phyloP scores from a whole-genome alignment of 2,113 vertebrate genomes.

The Thalassarche chlororhynchos region DNA sequence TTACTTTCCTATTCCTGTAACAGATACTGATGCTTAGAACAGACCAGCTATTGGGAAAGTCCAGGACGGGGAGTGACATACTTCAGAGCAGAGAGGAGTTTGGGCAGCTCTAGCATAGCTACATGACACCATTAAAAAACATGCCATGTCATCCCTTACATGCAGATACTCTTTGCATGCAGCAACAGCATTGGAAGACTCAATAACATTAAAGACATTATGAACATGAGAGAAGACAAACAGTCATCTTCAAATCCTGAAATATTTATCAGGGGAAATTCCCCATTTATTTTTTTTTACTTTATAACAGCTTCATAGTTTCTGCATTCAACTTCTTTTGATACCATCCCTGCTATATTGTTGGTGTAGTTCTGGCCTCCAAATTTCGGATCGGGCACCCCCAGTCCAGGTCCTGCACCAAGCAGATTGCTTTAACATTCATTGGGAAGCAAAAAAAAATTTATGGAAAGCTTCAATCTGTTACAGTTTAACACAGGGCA shows the following conservation, averaged over 20 bases:
- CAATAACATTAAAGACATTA: not conserved
- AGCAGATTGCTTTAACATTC: not conserved
- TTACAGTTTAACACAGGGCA: not conserved
- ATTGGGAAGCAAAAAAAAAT: not conserved
- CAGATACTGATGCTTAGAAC: not conserved
- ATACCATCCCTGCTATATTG: rapidly evolving
- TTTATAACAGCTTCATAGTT: not conserved
- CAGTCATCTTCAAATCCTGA: not conserved
- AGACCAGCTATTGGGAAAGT: not conserved
- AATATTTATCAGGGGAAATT: not conserved
- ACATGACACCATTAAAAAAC: not conserved
- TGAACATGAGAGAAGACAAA: not conserved
- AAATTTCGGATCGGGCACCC: rapidly evolving
- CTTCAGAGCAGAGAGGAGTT: not conserved
- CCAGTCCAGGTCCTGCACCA: not conserved
- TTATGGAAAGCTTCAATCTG: not conserved
- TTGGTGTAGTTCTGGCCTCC: not conserved
- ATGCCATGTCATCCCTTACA: not conserved
- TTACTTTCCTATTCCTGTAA: not conserved
- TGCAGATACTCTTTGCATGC: not conserved
- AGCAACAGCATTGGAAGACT: not conserved
- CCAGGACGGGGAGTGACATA: not conserved
- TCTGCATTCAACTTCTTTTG: not conserved
- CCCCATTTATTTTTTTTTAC: not conserved
- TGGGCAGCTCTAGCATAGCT: not conserved